Base-by-base conservation (phyloP, 2,113 vertebrate genomes). In the Eclectus roratus region DNA sequence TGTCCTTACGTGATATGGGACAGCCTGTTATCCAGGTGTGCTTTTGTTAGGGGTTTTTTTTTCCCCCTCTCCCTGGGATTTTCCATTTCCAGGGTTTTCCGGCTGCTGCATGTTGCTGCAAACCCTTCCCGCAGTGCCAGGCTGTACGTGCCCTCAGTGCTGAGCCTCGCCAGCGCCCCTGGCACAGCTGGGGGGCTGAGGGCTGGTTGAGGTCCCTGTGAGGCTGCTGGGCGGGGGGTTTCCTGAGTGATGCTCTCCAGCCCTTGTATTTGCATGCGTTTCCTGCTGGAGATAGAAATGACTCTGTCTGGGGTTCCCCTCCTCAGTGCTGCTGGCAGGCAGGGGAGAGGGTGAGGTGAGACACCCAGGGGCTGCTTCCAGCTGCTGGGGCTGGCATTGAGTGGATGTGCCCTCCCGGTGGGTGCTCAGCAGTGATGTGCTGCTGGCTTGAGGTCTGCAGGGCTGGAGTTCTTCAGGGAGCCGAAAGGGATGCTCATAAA, bases 241-340 rank as follows among this genome's bases (percentile, higher is more conserved):
- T 96, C 95, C 97, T 63, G 55, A 46, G 53, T 3, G 1, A 21
- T 50, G 23, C 13, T 91, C 82, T 92, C 65, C 29, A 17, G 58
- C 35, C 58, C 43, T 43, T 31, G 55, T 15, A 29, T 91, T 95
- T 94, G 81, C 89, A 18, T 74, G 47, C 0, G 27, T 61, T 96
- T 97, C 95, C 91, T 96, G 94, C 9, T 53, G 89, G 91, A 79
- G 6, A 1, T 35, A 64, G 92, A 95, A 86, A 82, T 96, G 80
- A 95, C 70, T 96, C 33, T 25, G 43, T 47, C 53, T 5, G 95
- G 93, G 86, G 80, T 97, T 97, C 73, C 95, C 97, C 95, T 89
- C 20, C 35, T 8, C 0, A 21, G 28, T 3, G 55, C 58, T 2
- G n/a, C 74, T 49, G 56, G 76, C n/a, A 18, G n/a, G 16, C 11